Base-by-base conservation (phyloP, 2,797 vertebrate genomes). In the Mormyrus hasselquistii region DNA sequence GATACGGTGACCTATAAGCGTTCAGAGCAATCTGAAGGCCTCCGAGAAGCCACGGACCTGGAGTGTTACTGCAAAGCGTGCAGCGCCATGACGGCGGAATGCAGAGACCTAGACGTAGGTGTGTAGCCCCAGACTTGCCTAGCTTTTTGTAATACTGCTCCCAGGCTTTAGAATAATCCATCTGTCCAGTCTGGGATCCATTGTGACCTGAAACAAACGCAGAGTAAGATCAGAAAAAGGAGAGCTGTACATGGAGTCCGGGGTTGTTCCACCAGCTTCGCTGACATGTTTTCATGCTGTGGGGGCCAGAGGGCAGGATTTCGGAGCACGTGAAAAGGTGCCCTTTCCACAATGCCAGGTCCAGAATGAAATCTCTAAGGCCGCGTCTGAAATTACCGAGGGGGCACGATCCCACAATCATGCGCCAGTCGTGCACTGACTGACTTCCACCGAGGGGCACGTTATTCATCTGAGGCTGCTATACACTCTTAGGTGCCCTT, bases 81-180 rank as follows among this genome's bases (percentile, higher is more conserved):
- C 1, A 44, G 7, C 8, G 10, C 44, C 16, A 6, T 12, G 8
- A 50, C 3, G 76, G 38, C 41, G 19, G 22, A 47, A 82, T 16
- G 44, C 44, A n/a, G 19, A 49, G 34, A n/a, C 19, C 69, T 14
- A 83, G 41, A 47, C 6, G 3, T 19, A 14, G 3, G 47, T 83
- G 25, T 50, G 44, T 10, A 22, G 3, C 82, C 44, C 82, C n/a
- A 19, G 90, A 94, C 94, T 94, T 92, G 92, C 94, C 93, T 91
- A 94, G 93, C 91, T 96, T 95, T 92, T 96, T 95, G 92, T 89
- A 96, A 95, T 94, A 94, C 92, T 92, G 94, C 93, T 96, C 93
- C 93, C 93, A 90, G 0, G 89, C 94, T 92, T 93, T 91, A 90
- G 93, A 92, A 93, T 94, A 93, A 94, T 96, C 94, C 96, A 96